Conservation (phyloP, 2,888 invertebrate species). For the Diadromus collaris region DNA sequence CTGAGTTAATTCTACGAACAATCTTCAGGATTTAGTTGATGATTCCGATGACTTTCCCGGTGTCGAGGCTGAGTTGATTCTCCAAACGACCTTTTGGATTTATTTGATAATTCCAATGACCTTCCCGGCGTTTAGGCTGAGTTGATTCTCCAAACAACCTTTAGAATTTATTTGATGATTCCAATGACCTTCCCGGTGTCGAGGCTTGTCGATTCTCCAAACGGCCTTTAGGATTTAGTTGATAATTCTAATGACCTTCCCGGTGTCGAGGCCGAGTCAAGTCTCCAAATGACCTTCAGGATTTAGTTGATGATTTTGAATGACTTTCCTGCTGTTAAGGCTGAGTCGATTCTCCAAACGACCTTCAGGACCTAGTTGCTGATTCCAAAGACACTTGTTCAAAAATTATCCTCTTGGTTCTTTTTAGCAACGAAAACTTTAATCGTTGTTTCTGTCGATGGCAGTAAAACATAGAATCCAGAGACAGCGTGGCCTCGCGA, state of each 20-base stretch:
- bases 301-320: too few species aligned
- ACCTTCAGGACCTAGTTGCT: background rate
- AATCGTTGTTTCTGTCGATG: background rate
- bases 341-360: background rate
- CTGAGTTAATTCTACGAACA: background rate
- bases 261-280: too few species aligned
- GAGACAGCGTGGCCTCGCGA: conserved; percentile 8
- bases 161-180: too few species aligned
- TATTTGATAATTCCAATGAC: too few species aligned
- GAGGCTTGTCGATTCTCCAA: background rate
- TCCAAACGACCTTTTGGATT: too few species aligned
- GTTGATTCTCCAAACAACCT: too few species aligned
- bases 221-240: background rate
- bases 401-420: background rate
- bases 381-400: background rate
- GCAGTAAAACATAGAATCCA: background rate
- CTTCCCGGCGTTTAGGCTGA: too few species aligned
- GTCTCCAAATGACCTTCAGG: too few species aligned
- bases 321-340: too few species aligned
- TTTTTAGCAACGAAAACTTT: background rate
- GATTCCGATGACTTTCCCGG: background rate
- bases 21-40: background rate
- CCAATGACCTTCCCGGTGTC: too few species aligned
- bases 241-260: background rate
- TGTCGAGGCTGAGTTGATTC: too few species aligned